These are phyloP conservation scores for Pampus argenteus DNA, from an alignment of 2,797 vertebrate species.

Conservation along the genomic window DNA sequence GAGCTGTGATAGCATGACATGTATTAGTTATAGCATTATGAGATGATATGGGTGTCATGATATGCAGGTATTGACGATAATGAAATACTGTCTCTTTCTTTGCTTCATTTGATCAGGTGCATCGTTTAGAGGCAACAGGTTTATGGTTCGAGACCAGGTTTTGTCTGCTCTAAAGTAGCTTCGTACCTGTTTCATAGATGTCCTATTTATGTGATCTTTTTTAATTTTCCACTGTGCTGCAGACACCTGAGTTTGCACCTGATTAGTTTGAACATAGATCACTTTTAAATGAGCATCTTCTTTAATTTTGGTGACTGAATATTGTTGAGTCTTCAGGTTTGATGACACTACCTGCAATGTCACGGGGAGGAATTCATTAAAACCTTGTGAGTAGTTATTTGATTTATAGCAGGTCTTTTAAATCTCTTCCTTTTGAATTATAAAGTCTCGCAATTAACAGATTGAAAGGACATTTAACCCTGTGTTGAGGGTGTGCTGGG, in stretches of 20 bases:
- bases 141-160: constrained; percentile 1
- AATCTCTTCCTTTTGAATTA: constrained; percentile 64
- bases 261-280: constrained; percentile 2
- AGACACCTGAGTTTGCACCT: constrained; percentile 12
- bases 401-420: constrained; percentile 70
- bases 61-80: no score
- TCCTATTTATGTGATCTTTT: neutral
- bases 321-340: constrained; percentile 21
- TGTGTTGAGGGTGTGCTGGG: constrained; percentile 36
- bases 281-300: constrained; percentile 9
- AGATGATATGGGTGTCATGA: no score
- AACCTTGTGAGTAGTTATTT: constrained; percentile 34
- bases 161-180: neutral
- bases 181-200: constrained; percentile 17
- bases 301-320: constrained; percentile 1
- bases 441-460: constrained; percentile 76
- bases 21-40: no score
- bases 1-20: no score
- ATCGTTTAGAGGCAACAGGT: neutral
- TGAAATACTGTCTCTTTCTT: neutral
- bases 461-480: constrained; percentile 72
- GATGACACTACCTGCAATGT: constrained; percentile 58
- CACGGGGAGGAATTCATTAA: constrained; percentile 73
- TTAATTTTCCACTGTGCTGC: neutral
- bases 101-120: neutral